Conservation (phyloP, 2,888 invertebrate genomes). For the Strigamia transsilvanica region DNA sequence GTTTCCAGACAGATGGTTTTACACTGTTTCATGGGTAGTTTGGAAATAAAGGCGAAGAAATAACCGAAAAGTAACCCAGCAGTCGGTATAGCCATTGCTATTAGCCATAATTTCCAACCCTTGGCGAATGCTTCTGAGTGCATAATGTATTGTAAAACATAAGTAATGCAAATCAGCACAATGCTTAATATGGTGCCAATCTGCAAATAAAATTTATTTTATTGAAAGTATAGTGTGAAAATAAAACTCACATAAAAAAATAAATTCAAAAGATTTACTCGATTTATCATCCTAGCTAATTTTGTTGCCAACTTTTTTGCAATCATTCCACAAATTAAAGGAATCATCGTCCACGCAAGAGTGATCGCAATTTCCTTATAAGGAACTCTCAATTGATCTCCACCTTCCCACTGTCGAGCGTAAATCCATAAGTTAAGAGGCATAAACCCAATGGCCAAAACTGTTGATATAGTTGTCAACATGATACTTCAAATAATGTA, state of each 20-base stretch:
- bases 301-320: not conserved
- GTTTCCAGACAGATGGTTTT: constrained; percentile 19
- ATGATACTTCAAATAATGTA: not conserved
- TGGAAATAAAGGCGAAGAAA: not conserved
- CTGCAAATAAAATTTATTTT: not conserved
- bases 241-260: not conserved
- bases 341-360: not conserved
- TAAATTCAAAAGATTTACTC: not conserved
- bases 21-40: not conserved
- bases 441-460: constrained; percentile 20
- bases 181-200: not conserved
- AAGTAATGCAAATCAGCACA: not conserved
- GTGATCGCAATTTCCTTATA: constrained; percentile 26
- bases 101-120: not conserved
- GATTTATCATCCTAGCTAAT: not conserved
- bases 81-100: not conserved
- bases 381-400: not conserved
- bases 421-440: constrained; percentile 50
- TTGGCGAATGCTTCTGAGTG: not conserved
- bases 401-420: not conserved
- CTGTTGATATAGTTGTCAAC: constrained; percentile 19
- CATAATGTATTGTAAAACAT: constrained; percentile 22
- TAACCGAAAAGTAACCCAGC: not conserved
- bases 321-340: constrained; percentile 14
- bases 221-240: not conserved